Base-by-base conservation (phyloP, 2,888 invertebrate species). In the Coelogynopora nodosa region DNA sequence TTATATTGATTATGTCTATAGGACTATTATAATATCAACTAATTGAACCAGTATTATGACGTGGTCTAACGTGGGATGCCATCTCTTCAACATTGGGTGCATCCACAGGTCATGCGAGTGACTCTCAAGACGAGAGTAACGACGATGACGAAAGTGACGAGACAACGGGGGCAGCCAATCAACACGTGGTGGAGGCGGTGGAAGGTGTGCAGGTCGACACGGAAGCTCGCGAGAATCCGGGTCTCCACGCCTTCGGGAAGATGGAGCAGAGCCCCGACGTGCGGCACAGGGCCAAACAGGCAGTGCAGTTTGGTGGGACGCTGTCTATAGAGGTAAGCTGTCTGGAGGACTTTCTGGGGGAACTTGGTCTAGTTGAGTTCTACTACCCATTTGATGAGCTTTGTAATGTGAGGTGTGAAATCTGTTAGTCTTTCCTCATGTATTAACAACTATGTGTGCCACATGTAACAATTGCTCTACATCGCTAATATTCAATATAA, bases 211-310 rank as follows among this genome's bases (percentile, higher is more conserved):
- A 31, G 0, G 86, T 86, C 30, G 90, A 90, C 18, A 88, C 90
- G 86, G 93, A 94, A 88, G 94, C 91, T 87, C 91, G 91, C 49
- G 89, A 91, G 49, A 91, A 94, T 88, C 94, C 94, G 81, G 94
- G 94, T 0, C 94, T 94, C 88, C 95, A 95, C 89, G 94, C 95
- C 85, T 96, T 96, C 93, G 95, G 95, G 84, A 94, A 95, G 93
- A 93, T 95, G 95, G 94, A 95, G 92, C 95, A 94, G 89, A 96
- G 97, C 89, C 94, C 96, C 90, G 97, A 97, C 93, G 94, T 95
- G 5, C 74, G 74, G 2, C 74, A 74, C 23, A 5, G 74, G 5
- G 74, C 23, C 27, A 74, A 26, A 74, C 74, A 74, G 74, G 27
- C 27, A 26, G 74, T 74, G 2, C 74, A 74, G 27, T 2, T 74